Percentiles rank a stretch among this genome's conserved stretches.
These are phyloP conservation scores for Brachypteracias leptosomus DNA, from an alignment of 2,113 vertebrate species.

Conservation along the genomic window DNA sequence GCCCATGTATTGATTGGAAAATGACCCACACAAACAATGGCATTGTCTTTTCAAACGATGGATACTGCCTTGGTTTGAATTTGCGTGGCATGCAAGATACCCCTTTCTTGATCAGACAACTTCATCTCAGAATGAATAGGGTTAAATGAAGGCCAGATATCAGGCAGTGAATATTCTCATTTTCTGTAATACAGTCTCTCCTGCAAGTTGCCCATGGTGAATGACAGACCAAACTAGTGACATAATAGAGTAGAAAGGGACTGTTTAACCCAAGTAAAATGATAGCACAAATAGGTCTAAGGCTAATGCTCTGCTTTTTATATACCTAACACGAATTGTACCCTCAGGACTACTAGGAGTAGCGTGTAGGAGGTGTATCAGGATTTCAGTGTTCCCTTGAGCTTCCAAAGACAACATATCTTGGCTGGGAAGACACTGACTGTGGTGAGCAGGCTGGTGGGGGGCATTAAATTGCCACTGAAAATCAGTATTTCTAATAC, in stretches of 20 bases:
- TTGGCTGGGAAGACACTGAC: not conserved
- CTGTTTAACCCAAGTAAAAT: not conserved
- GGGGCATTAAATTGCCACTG: not conserved
- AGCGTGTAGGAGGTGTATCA: not conserved
- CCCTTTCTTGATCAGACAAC: not conserved
- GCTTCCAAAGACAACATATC: not conserved
- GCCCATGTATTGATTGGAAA: not conserved
- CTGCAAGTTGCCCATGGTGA: not conserved
- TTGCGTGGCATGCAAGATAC: not conserved
- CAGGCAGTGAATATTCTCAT: not conserved
- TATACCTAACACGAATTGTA: not conserved
- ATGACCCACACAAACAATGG: not conserved
- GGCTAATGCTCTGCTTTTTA: not conserved
- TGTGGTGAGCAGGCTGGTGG: not conserved
- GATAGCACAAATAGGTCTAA: not conserved
- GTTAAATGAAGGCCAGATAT: not conserved
- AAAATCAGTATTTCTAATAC: not conserved
- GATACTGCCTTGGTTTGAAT: not conserved
- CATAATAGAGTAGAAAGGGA: not conserved
- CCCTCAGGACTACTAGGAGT: not conserved
- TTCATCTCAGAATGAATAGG: not conserved
- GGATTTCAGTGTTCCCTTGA: not conserved
- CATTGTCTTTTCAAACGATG: not conserved
- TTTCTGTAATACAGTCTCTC: not conserved
- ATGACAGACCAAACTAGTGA: not conserved